Conservation (phyloP, 2,113 vertebrate genomes). For the Brevimyrus niger region DNA sequence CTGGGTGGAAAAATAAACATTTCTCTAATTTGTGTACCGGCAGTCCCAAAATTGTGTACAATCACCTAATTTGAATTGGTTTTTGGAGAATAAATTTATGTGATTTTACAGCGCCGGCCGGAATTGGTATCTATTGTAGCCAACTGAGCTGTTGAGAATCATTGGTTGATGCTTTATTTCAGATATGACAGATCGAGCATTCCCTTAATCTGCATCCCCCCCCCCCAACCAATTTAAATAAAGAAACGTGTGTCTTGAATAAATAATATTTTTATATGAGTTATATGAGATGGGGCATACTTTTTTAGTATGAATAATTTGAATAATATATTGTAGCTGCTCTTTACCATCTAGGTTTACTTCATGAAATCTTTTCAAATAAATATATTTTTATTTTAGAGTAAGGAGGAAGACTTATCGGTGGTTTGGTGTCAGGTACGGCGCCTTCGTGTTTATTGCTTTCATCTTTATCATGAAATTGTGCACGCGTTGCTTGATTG, state of each 20-base stretch:
- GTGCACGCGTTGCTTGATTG: neutral
- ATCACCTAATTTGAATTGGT: constrained; percentile 9
- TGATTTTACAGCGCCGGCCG: neutral
- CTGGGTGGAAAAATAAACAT: neutral
- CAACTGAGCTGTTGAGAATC: neutral
- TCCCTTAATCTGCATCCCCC: neutral
- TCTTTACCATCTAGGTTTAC: neutral
- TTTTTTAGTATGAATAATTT: neutral
- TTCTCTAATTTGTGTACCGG: constrained; percentile 11
- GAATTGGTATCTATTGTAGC: neutral
- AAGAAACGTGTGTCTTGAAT: constrained; percentile 3
- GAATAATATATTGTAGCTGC: neutral
- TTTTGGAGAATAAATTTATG: neutral
- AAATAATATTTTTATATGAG: constrained; percentile 14
- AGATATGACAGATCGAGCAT: neutral
- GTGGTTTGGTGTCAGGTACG: neutral
- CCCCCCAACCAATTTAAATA: constrained; percentile 8
- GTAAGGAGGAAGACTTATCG: neutral
- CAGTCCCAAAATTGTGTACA: constrained; percentile 15
- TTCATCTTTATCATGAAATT: neutral
- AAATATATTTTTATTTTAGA: neutral
- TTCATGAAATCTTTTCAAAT: neutral
- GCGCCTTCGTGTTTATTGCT: too few relatives aligned
- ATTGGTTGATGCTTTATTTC: neutral
- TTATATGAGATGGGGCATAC: neutral